Evolutionary conservation across 1,140 invertebrate species (phyloP), one percentile per base, ranked within the genome.

Genomic region (Anastrepha ludens): DNA sequence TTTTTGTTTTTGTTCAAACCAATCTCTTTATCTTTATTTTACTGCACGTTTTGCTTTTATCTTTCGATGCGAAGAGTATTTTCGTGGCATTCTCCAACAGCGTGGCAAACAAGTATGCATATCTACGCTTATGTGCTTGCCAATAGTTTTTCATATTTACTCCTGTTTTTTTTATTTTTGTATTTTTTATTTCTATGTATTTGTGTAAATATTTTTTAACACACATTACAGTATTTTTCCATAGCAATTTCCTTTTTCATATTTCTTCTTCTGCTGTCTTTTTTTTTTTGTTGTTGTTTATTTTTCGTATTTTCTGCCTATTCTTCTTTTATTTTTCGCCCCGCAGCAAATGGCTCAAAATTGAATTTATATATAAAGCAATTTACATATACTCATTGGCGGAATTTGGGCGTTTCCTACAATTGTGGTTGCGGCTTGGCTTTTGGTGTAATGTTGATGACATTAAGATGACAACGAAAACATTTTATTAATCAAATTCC

Each of bases 301-400:
- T 81, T 81, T 50, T 7, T 81, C 29, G 29, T 29, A 29, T 29
- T 29, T 29, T 29, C 29, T 74, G 13, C 7, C 4, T 15, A 20
- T 11, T 2, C 8, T 74, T 74, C 1, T 74, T 55, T 7, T 7
- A 47, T 74, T 50, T 47, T 74, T 5, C 5, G 67, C 41, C n/a
- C 1, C 74, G 5, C 17, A 55, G 74, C 9, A 78, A 78, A 78
- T 78, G 17, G 20, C 47, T 2, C 44, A 15, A 81, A 81, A 81
- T 81, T 81, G 74, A 58, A 81, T 81, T 81, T 81, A n/a, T 81
- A 41, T 81, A 47, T 81, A 81, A 81, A 81, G 74, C 74, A 81
- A 81, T 81, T 81, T 81, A 81, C 47, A 55, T 81, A 81, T 81
- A 17, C 20, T 2, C 13, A 67, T 4, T 20, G 15, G 41, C 67